These are phyloP conservation scores for Crotalus helleri DNA, from an alignment of 2,113 vertebrate species.

Conservation along the genomic window DNA sequence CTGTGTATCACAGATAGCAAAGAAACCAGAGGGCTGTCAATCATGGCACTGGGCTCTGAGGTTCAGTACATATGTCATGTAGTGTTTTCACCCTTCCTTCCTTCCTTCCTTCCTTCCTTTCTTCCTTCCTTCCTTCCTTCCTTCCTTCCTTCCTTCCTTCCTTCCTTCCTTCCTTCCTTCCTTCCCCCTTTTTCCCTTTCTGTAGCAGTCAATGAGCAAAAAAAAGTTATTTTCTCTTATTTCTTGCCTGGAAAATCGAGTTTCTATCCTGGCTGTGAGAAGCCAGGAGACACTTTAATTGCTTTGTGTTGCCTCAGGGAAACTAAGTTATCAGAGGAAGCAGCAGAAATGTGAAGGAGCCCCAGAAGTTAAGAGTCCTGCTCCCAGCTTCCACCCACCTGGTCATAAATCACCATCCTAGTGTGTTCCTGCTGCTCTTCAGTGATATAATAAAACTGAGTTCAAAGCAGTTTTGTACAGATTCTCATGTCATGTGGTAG, in stretches of 20 bases:
- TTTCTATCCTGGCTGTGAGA: not conserved
- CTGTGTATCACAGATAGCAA: rapidly evolving
- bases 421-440: not conserved
- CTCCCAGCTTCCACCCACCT: not conserved
- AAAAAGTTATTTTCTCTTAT: not conserved
- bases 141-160: not conserved
- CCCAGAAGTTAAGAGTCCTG: not conserved
- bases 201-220: not conserved
- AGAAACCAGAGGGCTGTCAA: rapidly evolving
- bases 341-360: not conserved
- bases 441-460: not conserved
- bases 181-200: not conserved
- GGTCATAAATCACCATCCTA: not conserved
- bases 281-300: not conserved
- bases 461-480: not conserved
- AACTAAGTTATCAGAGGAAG: not conserved
- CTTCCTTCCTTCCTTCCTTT: not conserved
- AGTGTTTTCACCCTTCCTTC: not conserved
- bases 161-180: not conserved
- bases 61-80: rapidly evolving
- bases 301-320: not conserved
- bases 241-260: too few species aligned
- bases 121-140: not conserved
- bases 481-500: not conserved
- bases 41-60: not conserved